These are phyloP conservation scores for Pyrgilauda ruficollis DNA, from an alignment of 2,113 vertebrate species.

Conservation along the genomic window DNA sequence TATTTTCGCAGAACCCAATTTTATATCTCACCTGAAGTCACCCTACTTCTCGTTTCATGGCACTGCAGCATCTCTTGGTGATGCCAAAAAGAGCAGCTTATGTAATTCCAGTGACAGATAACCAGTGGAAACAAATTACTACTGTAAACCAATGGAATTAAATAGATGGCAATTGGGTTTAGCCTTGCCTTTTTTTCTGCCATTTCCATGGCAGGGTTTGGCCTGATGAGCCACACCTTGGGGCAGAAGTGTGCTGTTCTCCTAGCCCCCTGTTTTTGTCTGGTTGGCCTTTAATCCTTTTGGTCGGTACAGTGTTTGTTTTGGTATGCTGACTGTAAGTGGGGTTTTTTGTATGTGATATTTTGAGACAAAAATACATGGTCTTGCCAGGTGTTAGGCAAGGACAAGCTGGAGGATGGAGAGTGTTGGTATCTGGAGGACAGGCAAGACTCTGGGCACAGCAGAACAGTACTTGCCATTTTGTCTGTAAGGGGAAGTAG, in stretches of 20 bases:
- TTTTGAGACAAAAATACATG: neutral
- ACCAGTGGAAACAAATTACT: neutral
- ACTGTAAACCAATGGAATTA: neutral
- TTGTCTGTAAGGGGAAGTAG: neutral
- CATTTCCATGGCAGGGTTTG: neutral
- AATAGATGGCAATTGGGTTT: neutral
- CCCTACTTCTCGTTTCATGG: neutral
- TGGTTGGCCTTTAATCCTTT: neutral
- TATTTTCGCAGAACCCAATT: neutral
- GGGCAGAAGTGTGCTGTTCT: neutral
- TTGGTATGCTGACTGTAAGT: neutral
- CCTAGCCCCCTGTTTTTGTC: neutral
- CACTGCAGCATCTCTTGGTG: neutral
- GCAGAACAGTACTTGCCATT: neutral
- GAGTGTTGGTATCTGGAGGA: neutral
- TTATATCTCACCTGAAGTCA: neutral
- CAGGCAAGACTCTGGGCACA: neutral
- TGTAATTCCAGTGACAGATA: neutral
- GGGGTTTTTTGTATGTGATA: rapidly evolving
- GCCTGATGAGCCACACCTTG: neutral
- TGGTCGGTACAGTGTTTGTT: neutral
- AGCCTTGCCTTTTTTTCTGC: neutral
- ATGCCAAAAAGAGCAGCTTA: neutral
- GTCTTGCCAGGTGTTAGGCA: neutral
- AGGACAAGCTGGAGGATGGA: neutral